Evolutionary conservation across 2,888 invertebrate species (phyloP), one percentile per base, ranked within the genome.

Genomic region (Zygothrica quintamaculata): DNA sequence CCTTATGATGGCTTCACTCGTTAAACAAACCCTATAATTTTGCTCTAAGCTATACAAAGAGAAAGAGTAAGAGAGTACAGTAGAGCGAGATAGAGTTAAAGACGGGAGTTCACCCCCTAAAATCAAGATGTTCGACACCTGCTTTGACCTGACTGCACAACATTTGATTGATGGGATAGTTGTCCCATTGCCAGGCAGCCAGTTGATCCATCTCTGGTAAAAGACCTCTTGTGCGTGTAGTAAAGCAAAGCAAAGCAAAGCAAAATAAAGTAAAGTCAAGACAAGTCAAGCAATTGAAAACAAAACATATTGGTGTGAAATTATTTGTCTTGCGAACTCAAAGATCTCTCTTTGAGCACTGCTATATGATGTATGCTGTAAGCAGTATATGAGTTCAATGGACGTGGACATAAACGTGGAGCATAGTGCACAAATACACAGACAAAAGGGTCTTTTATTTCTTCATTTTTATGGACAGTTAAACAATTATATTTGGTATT

Each of bases 401-500:
- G 59, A 77, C 74, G 44, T 26, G 5, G 8, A 26, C 26, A 26
- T 26, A 4, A 8, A 26, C 26, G 31, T 12, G 51, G 40, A 47
- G 42, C 66, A 43, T 44, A 15, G 26, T 26, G 26, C 22, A 33
- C 26, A 57, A 31, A 68, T 29, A 46, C 46, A 29, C 62, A 56
- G 22, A 65, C 55, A 62, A 73, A 84, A 80, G 86, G 86, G 86
- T 84, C 70, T 76, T 74, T 80, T 80, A 70, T 67, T 64, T 69
- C 65, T 78, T 66, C 66, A 79, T 64, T 76, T 81, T 79, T 82
- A 70, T 81, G 80, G 77, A 69, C 74, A 84, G 80, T 84, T 79
- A 65, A 79, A 77, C 74, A 85, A 84, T 81, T 79, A 77, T 71
- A 74, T 81, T 82, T 81, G 80, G 84, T 84, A 85, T 81, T 85